Evolutionary conservation across 2,797 vertebrate species (phyloP), one percentile per base, ranked within the genome.

Genomic region (Danio choprae): DNA sequence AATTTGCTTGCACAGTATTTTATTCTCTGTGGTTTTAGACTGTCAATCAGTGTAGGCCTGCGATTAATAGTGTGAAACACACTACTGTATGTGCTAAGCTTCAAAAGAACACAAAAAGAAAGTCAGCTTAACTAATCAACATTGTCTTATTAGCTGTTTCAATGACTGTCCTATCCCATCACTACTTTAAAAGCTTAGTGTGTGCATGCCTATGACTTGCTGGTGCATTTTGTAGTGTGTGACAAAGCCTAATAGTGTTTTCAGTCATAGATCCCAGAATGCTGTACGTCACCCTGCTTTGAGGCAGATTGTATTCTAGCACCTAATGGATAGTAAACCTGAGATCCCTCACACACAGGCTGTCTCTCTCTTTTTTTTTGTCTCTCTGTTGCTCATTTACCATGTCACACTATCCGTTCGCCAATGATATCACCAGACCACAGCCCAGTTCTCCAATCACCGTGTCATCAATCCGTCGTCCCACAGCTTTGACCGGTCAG

Each of bases 391-490:
- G 79, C 82, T 74, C 75, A 44, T 60, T 84, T 81, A 74, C 81
- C 56, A 53, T 81, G 64, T 87, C 83, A 84, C 82, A 76, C 75
- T 60, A 74, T 82, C 65, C 89, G 91, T 92, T 93, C 88, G 90
- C 87, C 74, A 89, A 93, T 94, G 91, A 94, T 92, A 93, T 94
- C 93, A 94, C 89, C 88, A 88, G 86, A 91, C 91, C 92, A 91
- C 92, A 93, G 89, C 88, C 88, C 85, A 82, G 71, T 88, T 92
- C 88, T 91, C 89, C 80, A 87, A 81, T 88, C 88, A 84, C 80
- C 43, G 18, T 83, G 83, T 88, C 89, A 90, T 87, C 60, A 87
- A 90, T 89, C 85, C 44, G 74, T 86, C 82, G 81, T 88, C 2
- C 38, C 83, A 84, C 12, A 83, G 83, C 81, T 81, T 82, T 73